Conservation (phyloP, 2,888 invertebrate genomes). For the Apoderus coryli region DNA sequence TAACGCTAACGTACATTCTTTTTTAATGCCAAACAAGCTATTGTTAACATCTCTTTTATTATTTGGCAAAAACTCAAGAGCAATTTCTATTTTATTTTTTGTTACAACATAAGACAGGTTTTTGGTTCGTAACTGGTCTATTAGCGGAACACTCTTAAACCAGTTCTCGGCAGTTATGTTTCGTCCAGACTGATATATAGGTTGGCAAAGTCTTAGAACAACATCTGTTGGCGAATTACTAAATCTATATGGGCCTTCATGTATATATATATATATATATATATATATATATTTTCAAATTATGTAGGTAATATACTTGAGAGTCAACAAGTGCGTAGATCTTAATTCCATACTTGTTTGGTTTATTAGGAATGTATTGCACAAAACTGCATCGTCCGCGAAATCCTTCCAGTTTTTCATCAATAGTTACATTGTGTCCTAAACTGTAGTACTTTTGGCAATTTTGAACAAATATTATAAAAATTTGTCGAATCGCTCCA, state of each 20-base stretch:
- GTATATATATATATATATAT: too few species aligned
- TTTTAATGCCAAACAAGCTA: constrained; percentile 1
- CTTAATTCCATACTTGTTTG: constrained; percentile 21
- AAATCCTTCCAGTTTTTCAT: constrained; percentile 17
- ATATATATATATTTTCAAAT: constrained; percentile 18
- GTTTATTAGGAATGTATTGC: constrained; percentile 23
- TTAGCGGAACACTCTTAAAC: background rate
- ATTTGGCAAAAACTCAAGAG: constrained; percentile 1
- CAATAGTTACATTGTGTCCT: constrained; percentile 21
- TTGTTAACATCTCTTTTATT: background rate
- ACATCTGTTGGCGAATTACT: constrained; percentile 13
- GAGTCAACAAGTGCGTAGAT: constrained; percentile 18
- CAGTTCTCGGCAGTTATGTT: constrained; percentile 3
- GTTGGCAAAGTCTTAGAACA: constrained; percentile 11
- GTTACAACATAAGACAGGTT: background rate
- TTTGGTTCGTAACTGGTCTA: background rate
- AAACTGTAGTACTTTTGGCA: constrained; percentile 13
- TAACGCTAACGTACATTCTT: background rate
- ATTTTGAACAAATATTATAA: constrained; percentile 9
- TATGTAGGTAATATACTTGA: constrained; percentile 17
- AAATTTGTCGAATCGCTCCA: constrained; percentile 8
- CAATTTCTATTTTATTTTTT: background rate
- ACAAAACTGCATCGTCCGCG: constrained; percentile 18
- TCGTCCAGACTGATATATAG: constrained; percentile 7
- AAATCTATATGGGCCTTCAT: constrained; percentile 15